These are phyloP conservation scores for Ametastegia equiseti DNA, from an alignment of 2,888 invertebrate genomes.

Conservation along the genomic window DNA sequence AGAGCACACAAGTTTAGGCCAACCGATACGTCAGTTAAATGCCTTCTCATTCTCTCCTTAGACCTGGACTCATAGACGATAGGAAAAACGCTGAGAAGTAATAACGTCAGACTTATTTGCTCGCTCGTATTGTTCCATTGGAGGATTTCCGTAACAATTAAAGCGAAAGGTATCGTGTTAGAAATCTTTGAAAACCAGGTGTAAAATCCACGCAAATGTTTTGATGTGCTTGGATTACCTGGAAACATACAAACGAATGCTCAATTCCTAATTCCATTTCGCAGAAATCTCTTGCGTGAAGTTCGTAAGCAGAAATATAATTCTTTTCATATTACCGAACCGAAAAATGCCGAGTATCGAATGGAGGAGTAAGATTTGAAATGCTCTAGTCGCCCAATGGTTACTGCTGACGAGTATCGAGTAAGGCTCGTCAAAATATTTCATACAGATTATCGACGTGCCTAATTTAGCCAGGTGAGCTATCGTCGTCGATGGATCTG, in stretches of 20 bases:
- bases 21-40: conserved; percentile 62
- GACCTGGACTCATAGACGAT: conserved; percentile 64
- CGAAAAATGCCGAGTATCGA: conserved; percentile 70
- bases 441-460: conserved; percentile 68
- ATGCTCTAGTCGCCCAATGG: conserved; percentile 68
- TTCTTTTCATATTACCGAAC: conserved; percentile 65
- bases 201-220: conserved; percentile 68
- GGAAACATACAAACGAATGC: no score
- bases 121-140: conserved; percentile 64
- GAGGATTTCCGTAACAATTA: conserved; percentile 70
- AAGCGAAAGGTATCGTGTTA: conserved; percentile 69
- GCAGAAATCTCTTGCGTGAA: no score
- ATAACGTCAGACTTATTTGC: conserved; percentile 63
- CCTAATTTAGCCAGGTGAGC: conserved; percentile 69
- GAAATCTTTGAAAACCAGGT: conserved; percentile 67
- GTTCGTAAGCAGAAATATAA: no score
- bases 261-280: no score
- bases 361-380: conserved; percentile 69
- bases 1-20: conserved; percentile 62
- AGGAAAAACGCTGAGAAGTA: conserved; percentile 65
- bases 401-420: conserved; percentile 60
- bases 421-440: conserved; percentile 62
- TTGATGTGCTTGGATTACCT: conserved; percentile 57
- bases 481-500: conserved; percentile 66
- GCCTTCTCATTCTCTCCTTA: conserved; percentile 62